Evolutionary conservation across 2,797 vertebrate species (phyloP).

Genomic region (Lemur catta): DNA sequence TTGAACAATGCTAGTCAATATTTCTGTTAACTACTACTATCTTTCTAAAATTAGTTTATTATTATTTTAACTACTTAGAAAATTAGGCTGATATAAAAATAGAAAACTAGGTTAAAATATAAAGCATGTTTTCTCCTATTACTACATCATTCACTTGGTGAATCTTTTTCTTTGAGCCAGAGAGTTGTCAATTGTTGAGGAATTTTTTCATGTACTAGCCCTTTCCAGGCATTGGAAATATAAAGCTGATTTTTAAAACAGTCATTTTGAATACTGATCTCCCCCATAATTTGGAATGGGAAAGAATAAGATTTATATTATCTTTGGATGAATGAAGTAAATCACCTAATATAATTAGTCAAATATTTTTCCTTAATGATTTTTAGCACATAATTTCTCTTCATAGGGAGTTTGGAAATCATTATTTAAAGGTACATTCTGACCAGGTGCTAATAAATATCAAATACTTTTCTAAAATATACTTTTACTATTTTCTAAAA

Average conservation of each 20-base stretch:
- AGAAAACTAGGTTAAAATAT: not conserved
- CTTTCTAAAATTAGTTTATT: not conserved
- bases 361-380: constrained; percentile 13
- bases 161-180: not conserved
- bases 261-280: not conserved
- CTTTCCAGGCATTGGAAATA: not conserved
- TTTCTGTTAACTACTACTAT: not conserved
- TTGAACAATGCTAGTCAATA: not conserved
- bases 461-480: not conserved
- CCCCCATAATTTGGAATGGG: not conserved
- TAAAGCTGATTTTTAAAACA: not conserved
- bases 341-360: not conserved
- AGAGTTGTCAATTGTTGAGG: not conserved
- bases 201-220: not conserved
- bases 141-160: not conserved
- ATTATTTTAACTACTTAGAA: constrained; percentile 15
- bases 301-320: not conserved
- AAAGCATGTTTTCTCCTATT: not conserved
- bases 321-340: not conserved
- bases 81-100: not conserved
- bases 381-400: not conserved
- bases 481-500: not conserved
- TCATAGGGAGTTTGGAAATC: not conserved
- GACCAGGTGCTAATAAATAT: not conserved
- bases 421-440: not conserved